Percentiles rank a stretch among this genome's conserved stretches.
These are phyloP conservation scores for Flexamia atlantica DNA, from an alignment of 2,888 invertebrate species.

Conservation along the genomic window DNA sequence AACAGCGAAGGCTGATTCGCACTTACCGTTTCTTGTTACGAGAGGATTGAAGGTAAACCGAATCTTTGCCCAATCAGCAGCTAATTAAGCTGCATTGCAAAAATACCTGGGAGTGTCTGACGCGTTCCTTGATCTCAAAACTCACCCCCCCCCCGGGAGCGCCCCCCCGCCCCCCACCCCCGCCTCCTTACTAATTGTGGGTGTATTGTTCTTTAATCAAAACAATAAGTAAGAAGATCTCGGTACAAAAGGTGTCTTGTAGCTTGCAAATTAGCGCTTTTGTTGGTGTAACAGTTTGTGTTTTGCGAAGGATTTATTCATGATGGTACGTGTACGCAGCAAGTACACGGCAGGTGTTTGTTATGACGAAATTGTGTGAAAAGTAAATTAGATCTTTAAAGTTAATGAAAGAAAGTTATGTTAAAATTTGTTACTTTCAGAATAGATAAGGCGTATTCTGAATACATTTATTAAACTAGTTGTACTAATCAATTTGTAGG, in stretches of 20 bases:
- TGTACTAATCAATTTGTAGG: no score
- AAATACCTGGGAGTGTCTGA: slow-evolving; percentile 35
- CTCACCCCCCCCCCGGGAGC: slow-evolving; percentile 13
- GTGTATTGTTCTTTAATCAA: slow-evolving; percentile 43
- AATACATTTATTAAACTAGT: no score
- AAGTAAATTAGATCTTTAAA: no score
- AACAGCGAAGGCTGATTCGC: slow-evolving; percentile 29
- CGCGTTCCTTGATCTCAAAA: slow-evolving; percentile 36
- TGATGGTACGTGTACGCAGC: neutral
- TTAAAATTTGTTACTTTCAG: no score
- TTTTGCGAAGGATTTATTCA: neutral
- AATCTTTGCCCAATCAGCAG: slow-evolving; percentile 54
- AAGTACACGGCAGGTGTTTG: neutral
- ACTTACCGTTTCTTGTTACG: slow-evolving; percentile 28
- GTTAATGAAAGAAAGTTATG: no score
- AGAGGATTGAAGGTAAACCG: slow-evolving; percentile 44
- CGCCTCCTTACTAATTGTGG: slow-evolving; percentile 12
- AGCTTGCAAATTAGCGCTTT: neutral
- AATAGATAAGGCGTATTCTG: no score
- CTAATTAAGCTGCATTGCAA: slow-evolving; percentile 57
- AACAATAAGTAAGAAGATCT: slow-evolving; percentile 32
- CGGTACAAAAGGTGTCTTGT: slow-evolving; percentile 19
- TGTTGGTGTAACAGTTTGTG: neutral
- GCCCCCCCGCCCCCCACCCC: neutral
- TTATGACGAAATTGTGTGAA: no score